phyloP scores from a whole-genome alignment of 2,113 vertebrate species.

The Psittacula cyanocephala region DNA sequence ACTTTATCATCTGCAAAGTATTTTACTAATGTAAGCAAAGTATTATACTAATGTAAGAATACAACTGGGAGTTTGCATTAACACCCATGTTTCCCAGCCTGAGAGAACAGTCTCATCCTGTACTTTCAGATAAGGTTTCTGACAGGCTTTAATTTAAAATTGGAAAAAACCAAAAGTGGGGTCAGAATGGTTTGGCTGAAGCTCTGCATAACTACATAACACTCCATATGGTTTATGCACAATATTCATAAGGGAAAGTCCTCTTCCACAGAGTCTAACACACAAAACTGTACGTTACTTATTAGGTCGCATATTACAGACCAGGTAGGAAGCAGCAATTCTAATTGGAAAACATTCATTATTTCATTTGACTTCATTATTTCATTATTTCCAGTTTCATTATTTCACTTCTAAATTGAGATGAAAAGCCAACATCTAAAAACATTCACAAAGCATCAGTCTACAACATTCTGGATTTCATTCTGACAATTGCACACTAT shows the following conservation, averaged over 20 bases:
- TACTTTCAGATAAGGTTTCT: background rate
- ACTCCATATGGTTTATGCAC: fast-evolving
- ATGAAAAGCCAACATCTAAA: background rate
- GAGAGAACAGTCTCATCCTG: background rate
- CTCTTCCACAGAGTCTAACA: background rate
- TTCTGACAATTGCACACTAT: background rate
- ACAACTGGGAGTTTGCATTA: background rate
- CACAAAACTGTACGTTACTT: background rate
- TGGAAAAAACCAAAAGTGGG: background rate
- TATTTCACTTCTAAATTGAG: background rate
- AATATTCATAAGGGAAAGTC: fast-evolving
- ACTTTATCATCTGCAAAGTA: background rate
- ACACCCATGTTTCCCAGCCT: background rate
- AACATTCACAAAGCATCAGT: fast-evolving
- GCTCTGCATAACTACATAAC: background rate
- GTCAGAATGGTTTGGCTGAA: background rate
- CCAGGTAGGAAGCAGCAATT: background rate
- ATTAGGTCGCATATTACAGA: background rate
- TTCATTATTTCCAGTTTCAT: background rate
- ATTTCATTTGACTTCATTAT: background rate
- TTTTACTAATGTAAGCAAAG: background rate
- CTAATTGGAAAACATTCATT: fast-evolving
- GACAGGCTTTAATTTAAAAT: background rate
- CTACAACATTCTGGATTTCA: background rate
- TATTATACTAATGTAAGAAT: background rate